Conservation (phyloP, 37 sponge, comb jelly and placozoan genomes). For the Halichondria panicea region DNA sequence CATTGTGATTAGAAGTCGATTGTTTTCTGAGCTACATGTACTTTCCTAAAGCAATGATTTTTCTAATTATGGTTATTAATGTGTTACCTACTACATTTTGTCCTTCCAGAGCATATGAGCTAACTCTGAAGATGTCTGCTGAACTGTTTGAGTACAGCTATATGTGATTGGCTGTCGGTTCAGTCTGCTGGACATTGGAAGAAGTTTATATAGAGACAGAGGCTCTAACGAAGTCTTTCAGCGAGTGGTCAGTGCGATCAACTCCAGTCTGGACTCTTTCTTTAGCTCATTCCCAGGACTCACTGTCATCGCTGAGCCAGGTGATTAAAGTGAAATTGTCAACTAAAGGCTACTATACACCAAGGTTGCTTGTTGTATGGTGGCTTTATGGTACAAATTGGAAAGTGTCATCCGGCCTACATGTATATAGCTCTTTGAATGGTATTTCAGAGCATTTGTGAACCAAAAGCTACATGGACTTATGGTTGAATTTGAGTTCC, state of each 20-base stretch:
- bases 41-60: neutral
- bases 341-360: too few species aligned
- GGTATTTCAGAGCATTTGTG: too few species aligned
- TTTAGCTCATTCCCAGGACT: constrained; percentile 39
- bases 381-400: too few species aligned
- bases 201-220: constrained; percentile 75
- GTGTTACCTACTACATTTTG: neutral
- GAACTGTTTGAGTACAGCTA: constrained; percentile 61
- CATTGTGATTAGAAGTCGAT: constrained; percentile 14
- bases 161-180: constrained; percentile 58
- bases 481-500: too few species aligned
- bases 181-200: constrained; percentile 87
- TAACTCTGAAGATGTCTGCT: constrained; percentile 59
- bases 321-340: too few species aligned
- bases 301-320: constrained; percentile 90
- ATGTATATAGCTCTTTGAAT: too few species aligned
- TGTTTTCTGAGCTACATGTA: too few species aligned
- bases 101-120: constrained; percentile 39
- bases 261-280: constrained; percentile 11
- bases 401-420: too few species aligned
- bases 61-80: neutral
- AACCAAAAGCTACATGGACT: too few species aligned
- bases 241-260: constrained; percentile 21
- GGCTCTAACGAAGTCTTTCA: constrained; percentile 35
- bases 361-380: too few species aligned